Conservation (phyloP, 2,888 invertebrate species). For the Drosophila anomelani region DNA sequence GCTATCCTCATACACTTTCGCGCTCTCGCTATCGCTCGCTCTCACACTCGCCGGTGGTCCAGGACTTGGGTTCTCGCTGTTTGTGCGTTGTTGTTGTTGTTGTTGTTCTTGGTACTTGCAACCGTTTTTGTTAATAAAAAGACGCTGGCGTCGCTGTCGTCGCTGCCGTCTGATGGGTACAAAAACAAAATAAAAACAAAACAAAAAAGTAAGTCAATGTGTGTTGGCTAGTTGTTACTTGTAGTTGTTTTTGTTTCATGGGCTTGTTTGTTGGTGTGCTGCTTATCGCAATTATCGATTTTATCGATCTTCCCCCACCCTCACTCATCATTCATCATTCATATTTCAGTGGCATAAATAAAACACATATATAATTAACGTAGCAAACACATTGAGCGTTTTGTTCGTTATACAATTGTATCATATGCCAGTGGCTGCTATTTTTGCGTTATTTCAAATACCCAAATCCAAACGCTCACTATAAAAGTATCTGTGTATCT, state of each 20-base stretch:
- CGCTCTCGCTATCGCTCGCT: conserved; percentile 16
- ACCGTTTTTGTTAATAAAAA: conserved; percentile 44
- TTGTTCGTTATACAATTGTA: conserved; percentile 47
- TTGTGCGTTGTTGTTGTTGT: conserved; percentile 17
- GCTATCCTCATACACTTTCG: conserved; percentile 40
- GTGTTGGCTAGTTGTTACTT: conserved; percentile 10
- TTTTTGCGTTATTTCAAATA: conserved; percentile 32
- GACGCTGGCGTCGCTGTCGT: conserved; percentile 56
- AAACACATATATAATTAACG: conserved; percentile 2
- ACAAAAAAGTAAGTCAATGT: conserved; percentile 50
- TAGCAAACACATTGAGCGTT: conserved; percentile 28
- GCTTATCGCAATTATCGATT: conserved; percentile 68
- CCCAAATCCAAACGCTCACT: conserved; percentile 30
- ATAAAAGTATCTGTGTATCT: conserved; percentile 30
- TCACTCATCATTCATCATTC: conserved; percentile 10
- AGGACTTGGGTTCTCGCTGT: conserved; percentile 32
- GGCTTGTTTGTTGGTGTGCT: conserved; percentile 11
- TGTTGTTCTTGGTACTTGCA: conserved; percentile 28
- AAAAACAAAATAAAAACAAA: conserved; percentile 58
- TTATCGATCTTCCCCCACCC: conserved; percentile 65
- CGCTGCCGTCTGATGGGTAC: conserved; percentile 49
- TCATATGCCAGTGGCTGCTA: conserved; percentile 34
- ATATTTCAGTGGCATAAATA: conserved; percentile 26
- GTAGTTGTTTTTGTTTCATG: conserved; percentile 15
- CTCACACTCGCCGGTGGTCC: conserved; percentile 27